Conservation (phyloP, 1,140 invertebrate species). For the Drosophila ohnishii region DNA sequence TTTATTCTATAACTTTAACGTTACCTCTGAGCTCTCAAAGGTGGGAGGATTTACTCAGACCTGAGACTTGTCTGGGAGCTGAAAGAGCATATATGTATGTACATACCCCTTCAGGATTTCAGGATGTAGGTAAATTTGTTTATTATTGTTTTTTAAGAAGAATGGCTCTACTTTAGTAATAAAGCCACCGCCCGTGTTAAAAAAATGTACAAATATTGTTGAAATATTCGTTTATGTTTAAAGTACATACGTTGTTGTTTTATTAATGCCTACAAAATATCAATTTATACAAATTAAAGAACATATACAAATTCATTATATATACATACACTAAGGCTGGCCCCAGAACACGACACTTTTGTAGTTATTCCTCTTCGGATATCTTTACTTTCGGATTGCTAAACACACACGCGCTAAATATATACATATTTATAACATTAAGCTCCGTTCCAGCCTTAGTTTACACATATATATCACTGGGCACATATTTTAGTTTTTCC, state of each 20-base stretch:
- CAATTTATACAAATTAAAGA: conserved; percentile 79
- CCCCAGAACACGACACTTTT: conserved; percentile 52
- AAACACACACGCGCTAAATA: conserved; percentile 69
- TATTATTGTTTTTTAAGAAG: not conserved
- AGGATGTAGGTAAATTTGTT: not conserved
- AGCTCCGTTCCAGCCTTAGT: conserved; percentile 61
- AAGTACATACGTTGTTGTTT: conserved; percentile 55
- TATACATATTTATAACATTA: conserved; percentile 58
- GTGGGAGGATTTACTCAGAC: too few species aligned
- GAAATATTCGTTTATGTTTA: conserved; percentile 54
- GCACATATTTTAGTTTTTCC: conserved; percentile 30
- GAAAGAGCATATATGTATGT: not conserved
- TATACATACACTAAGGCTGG: conserved; percentile 72
- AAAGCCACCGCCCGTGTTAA: conserved; percentile 6
- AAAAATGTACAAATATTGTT: not conserved
- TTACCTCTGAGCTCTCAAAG: too few species aligned
- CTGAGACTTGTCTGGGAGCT: not conserved
- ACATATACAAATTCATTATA: conserved; percentile 76
- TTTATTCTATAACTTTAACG: too few species aligned
- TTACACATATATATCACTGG: conserved; percentile 60
- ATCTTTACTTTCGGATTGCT: conserved; percentile 38
- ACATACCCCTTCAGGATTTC: not conserved
- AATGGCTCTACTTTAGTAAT: not conserved
- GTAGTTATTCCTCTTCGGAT: conserved; percentile 34
- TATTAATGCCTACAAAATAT: conserved; percentile 78